Evolutionary conservation across 2,888 invertebrate genomes (phyloP), one percentile per base, ranked within the genome.

Genomic region (Eupithecia abbreviata): DNA sequence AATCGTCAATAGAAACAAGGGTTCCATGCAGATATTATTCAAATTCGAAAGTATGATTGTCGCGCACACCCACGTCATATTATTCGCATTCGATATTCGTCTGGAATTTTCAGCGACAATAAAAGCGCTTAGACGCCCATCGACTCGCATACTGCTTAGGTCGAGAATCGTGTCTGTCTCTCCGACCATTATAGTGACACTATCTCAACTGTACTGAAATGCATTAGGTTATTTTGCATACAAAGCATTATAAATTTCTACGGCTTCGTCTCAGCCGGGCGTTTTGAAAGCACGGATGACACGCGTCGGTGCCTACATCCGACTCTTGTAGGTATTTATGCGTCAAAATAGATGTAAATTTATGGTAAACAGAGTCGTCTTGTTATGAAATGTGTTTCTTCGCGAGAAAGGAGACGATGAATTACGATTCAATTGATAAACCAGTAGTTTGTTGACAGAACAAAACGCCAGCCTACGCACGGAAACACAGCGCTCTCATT

Each of bases 241-340:
- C 94, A 95, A 95, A 95, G 94, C 81, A 87, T 92, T 93, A 94
- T 94, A 94, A 94, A 94, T 93, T 93, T 93, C 89, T 90, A 90
- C 90, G 89, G 89, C 88, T 90, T 85, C 89, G 89, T 89, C 88
- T 86, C 86, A 87, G 86, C 87, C 86, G 87, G 84, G 84, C 84
- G 87, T 90, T 92, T 93, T 91, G 91, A 93, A 93, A 92, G 90
- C 88, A 84, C 87, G 90, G 93, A 93, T 91, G 93, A 92, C 93
- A 91, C 91, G 90, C 90, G 89, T 90, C 90, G 91, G 91, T 12
- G 62, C 62, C 12, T 90, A 89, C 89, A 89, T 90, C 88, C 85
- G 83, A 89, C 84, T 86, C 47, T 47, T 47, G 85, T 72, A 72
- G 62, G 65, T 86, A 86, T 89, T 89, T 90, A 90, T 90, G 88